These are phyloP conservation scores for Teleiodes luculella DNA, from an alignment of 2,888 invertebrate genomes.

Conservation along the genomic window DNA sequence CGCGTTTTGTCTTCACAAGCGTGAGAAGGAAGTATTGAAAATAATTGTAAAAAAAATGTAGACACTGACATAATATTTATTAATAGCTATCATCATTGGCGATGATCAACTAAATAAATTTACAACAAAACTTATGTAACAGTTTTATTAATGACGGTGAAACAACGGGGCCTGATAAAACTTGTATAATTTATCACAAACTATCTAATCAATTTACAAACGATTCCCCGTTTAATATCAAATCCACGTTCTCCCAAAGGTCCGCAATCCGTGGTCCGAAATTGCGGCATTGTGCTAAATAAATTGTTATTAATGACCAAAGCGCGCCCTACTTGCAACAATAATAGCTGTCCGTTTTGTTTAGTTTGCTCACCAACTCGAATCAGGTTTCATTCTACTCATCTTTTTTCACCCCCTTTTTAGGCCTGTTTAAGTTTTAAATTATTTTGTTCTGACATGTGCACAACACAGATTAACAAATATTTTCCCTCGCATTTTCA, in stretches of 20 bases:
- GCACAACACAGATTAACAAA: neutral
- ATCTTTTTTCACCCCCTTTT: neutral
- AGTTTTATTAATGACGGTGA: conserved; percentile 19
- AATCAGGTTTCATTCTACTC: conserved; percentile 6
- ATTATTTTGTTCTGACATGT: too few species aligned
- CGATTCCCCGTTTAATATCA: conserved; percentile 65
- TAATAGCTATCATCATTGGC: too few species aligned
- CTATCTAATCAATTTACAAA: conserved; percentile 73
- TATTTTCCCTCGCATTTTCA: conserved; percentile 12
- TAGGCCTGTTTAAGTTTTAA: neutral
- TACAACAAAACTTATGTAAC: conserved; percentile 15
- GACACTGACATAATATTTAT: too few species aligned
- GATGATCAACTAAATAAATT: neutral
- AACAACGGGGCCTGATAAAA: conserved; percentile 41
- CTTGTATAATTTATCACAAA: conserved; percentile 64
- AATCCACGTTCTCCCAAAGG: conserved; percentile 71
- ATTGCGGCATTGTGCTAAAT: conserved; percentile 73
- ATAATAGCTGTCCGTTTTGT: conserved; percentile 56
- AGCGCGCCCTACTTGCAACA: conserved; percentile 62
- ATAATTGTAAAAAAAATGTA: too few species aligned
- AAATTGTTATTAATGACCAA: conserved; percentile 77
- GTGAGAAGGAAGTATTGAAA: too few species aligned
- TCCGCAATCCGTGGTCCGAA: conserved; percentile 59
- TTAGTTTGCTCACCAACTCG: neutral
- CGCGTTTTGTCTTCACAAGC: too few species aligned